phyloP scores from a whole-genome alignment of 2,113 vertebrate species.

The Gobius niger region DNA sequence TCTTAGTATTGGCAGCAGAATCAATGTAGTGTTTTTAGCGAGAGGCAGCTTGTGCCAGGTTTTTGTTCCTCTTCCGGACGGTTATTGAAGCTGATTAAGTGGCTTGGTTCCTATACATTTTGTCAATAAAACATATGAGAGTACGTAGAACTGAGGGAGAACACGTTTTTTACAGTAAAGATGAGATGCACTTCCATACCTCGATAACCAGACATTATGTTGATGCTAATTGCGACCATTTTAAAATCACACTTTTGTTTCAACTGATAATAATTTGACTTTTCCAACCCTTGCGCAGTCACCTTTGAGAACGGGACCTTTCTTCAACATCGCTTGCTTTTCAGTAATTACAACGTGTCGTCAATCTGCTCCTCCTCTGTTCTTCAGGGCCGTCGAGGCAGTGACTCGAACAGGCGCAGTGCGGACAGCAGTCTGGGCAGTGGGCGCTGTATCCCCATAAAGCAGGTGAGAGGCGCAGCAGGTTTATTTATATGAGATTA shows the following conservation, averaged over 20 bases:
- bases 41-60: neutral
- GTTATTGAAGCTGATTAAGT: neutral
- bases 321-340: neutral
- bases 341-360: neutral
- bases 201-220: too few species aligned
- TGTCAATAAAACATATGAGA: neutral
- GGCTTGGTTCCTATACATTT: neutral
- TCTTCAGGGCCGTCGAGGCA: conserved; percentile 86
- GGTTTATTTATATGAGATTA: conserved; percentile 28
- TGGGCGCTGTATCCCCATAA: conserved; percentile 89
- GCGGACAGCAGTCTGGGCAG: conserved; percentile 84
- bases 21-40: neutral
- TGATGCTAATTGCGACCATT: too few species aligned
- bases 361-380: conserved; percentile 38
- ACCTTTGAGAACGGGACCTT: too few species aligned
- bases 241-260: too few species aligned
- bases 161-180: too few species aligned
- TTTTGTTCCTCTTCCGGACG: neutral
- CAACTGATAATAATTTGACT: too few species aligned
- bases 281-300: too few species aligned
- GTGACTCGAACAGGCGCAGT: conserved; percentile 89
- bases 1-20: neutral
- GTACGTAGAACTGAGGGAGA: too few species aligned
- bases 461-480: conserved; percentile 78
- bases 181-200: too few species aligned